Base-by-base conservation (phyloP, 1,140 invertebrate genomes). In the Sitobion miscanthi region DNA sequence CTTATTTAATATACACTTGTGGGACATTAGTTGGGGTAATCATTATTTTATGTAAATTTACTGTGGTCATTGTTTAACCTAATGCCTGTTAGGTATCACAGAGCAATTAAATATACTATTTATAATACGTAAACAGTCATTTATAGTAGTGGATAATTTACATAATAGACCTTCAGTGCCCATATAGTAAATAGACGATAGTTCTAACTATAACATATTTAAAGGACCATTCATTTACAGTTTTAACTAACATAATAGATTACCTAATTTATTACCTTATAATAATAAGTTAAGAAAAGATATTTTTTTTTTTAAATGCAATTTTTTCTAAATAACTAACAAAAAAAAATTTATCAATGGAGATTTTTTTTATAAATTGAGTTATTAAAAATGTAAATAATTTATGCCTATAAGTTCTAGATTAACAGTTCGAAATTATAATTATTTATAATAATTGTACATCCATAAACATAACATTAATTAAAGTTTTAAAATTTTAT, bases 31-130 rank as follows among this genome's bases (percentile, higher is more conserved):
- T 45, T 45, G 42, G 45, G 8, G 49, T 23, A 8, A 54, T 89
- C 49, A 17, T n/a, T 54, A 7, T 52, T 89, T 89, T 54, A 89
- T 89, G n/a, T 52, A 89, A 89, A 54, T 89, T 52, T 54, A 38
- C 35, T 2, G 87, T 54, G n/a, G 87, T 54, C 86, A 49, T 87
- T 86, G 11, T 87, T 87, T n/a, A n/a, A n/a, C 5, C 86, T 87
- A 49, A 87, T 87, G 30, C 21, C 17, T 52, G 9, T 87, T 87
- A 49, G 47, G 14, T 49, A 49, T 49, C 30, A 49, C 2, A 30
- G 17, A 49, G 6, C 4, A 87, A 47, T n/a, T 87, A 47, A 14
- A 47, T 47, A 87, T 77, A 77, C n/a, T 77, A 30, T 45, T 85
- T 85, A 25, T 87, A 30, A 47, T 47, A 47, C 42, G 25, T 25